Evolutionary conservation across 2,797 vertebrate species (phyloP).

Genomic region (Ctenochaetus hawaiiensis): DNA sequence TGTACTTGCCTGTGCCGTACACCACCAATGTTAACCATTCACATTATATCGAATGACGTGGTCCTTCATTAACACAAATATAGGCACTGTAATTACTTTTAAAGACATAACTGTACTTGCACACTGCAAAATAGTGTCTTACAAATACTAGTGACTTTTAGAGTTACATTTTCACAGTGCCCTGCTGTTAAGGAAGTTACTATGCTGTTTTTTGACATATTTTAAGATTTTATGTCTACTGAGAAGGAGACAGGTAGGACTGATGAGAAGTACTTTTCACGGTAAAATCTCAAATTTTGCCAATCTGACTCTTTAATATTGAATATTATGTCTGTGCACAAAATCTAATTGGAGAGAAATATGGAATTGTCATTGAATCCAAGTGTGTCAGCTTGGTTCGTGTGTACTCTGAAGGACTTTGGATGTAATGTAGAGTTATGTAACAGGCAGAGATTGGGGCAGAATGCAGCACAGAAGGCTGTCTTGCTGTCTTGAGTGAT

Average conservation of each 20-base stretch:
- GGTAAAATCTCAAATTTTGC: neutral
- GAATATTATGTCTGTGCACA: slow-evolving; percentile 26
- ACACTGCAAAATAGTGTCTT: neutral
- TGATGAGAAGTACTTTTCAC: neutral
- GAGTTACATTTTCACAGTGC: neutral
- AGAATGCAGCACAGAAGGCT: slow-evolving; percentile 64
- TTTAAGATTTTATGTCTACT: neutral
- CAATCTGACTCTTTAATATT: neutral
- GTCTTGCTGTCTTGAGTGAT: slow-evolving; percentile 50
- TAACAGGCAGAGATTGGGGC: slow-evolving; percentile 57
- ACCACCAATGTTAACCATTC: neutral
- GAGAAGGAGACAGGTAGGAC: neutral
- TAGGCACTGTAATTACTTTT: neutral
- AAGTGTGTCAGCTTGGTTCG: slow-evolving; percentile 41
- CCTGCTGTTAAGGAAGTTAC: slow-evolving; percentile 1
- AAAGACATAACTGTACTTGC: neutral
- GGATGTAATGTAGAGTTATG: slow-evolving; percentile 56
- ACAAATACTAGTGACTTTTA: neutral
- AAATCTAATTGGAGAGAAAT: slow-evolving; percentile 17
- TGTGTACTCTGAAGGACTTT: slow-evolving; percentile 47
- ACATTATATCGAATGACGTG: too few species aligned
- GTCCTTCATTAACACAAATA: neutral
- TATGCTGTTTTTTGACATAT: neutral
- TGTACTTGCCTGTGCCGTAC: neutral
- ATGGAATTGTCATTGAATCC: slow-evolving; percentile 37